Base-by-base conservation (phyloP, 2,888 invertebrate genomes). In the Steinernema hermaphroditum region DNA sequence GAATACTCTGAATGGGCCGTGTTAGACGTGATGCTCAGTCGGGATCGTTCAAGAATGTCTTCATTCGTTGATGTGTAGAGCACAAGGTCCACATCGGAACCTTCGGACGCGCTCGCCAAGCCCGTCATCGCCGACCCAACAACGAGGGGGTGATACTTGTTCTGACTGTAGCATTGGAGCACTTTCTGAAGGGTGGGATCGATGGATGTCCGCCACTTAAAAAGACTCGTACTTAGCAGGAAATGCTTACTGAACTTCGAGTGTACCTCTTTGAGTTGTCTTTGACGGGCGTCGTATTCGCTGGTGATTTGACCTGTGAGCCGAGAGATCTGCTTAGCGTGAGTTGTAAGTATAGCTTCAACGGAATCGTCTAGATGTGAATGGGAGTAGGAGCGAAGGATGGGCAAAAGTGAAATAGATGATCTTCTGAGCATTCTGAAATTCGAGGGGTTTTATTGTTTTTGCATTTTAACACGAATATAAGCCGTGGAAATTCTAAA, bases 111-210 rank as follows among this genome's bases (percentile, higher is more conserved):
- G 16, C 27, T 24, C 27, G 27, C 54, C n/a, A 54, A 14, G 22
- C 54, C 27, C 4, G 24, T 54, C 54, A 54, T 54, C 54, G 54
- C 54, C 1, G 54, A 54, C 2, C 54, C 54, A 6, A 54, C 54
- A 27, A 54, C 27, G 12, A 27, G n/a, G 12, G 54, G 54, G 16
- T 24, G 19, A 16, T 8, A 54, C 46, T 46, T 46, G n/a, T 46
- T 6, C 46, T 46, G 2, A 16, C n/a, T 6, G 46, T 46, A 46
- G 46, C 6, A 6, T 14, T 14, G 19, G n/a, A 46, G n/a, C n/a
- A 46, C n/a, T 4, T 19, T 16, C 46, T 46, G 2, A 4, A 46
- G 6, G 4, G 46, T 9, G n/a, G 16, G n/a, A 2, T 46, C 46
- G 6, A 46, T 19, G 8, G 6, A 6, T n/a, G 6, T 46, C 16